Percentiles rank a stretch among this genome's conserved stretches.
Evolutionary conservation across 2,113 vertebrate species (phyloP).

Genomic region (Bufo bufo): DNA sequence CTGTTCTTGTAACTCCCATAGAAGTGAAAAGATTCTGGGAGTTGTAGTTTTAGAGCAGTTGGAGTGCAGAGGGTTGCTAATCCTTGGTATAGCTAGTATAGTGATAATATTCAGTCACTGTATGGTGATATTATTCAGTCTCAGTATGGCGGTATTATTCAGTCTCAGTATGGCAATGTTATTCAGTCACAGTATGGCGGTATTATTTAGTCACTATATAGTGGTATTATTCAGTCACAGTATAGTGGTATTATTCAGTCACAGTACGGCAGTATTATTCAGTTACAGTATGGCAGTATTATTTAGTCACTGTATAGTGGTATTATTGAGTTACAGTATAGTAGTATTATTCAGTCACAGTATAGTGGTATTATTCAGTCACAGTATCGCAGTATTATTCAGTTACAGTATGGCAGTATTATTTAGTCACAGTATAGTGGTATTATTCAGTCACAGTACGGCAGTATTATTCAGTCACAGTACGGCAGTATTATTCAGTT

Average conservation of each 20-base stretch:
- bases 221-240: neutral
- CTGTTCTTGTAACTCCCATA: too few species aligned
- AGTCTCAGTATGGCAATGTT: neutral
- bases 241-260: neutral
- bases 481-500: neutral
- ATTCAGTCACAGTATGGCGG: neutral
- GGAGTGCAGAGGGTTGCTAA: too few species aligned
- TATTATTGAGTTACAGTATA: neutral
- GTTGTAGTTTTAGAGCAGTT: too few species aligned
- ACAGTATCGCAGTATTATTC: neutral
- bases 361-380: neutral
- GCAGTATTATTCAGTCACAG: neutral
- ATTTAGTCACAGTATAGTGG: neutral
- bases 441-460: neutral
- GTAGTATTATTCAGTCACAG: neutral
- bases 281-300: neutral
- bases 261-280: neutral
- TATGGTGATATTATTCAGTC: neutral
- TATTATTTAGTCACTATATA: neutral
- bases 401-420: neutral
- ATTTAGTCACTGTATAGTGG: neutral
- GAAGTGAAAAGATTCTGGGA: too few species aligned
- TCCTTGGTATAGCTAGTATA: neutral
- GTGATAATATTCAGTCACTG: neutral
- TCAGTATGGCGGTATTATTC: neutral